A percentile compares a stretch with the other conserved stretches of the same genome.
These are phyloP conservation scores for Chrysolina americana DNA, from an alignment of 2,888 invertebrate species.

Conservation along the genomic window DNA sequence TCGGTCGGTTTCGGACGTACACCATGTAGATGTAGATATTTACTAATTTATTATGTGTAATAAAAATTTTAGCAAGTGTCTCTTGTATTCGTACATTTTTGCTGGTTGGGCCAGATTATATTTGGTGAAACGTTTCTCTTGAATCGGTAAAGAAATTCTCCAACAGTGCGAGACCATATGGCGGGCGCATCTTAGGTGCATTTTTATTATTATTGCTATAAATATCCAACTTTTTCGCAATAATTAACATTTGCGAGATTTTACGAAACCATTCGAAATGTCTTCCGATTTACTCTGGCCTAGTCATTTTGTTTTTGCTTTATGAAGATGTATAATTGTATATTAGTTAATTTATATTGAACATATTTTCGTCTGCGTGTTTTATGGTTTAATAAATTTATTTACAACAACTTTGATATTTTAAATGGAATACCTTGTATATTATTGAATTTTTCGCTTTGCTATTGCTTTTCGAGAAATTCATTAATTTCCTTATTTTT, in stretches of 20 bases:
- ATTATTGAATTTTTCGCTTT: no score
- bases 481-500: no score
- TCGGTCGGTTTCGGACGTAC: constrained; percentile 27
- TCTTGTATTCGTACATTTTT: constrained; percentile 49
- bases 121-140: background rate
- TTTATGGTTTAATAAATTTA: constrained; percentile 60
- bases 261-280: background rate
- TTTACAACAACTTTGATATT: constrained; percentile 54
- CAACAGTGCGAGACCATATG: no score
- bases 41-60: constrained; percentile 59
- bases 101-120: constrained; percentile 40
- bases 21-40: constrained; percentile 57
- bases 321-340: constrained; percentile 58
- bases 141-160: background rate
- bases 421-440: no score
- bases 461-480: no score
- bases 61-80: constrained; percentile 49
- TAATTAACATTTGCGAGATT: no score
- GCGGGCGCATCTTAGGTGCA: no score
- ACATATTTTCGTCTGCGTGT: constrained; percentile 60
- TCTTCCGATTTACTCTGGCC: constrained; percentile 34
- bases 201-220: no score
- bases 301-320: constrained; percentile 39
- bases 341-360: constrained; percentile 59
- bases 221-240: no score